A percentile compares a stretch with the other conserved stretches of the same genome.
Conservation (phyloP, 1,140 invertebrate genomes). For the Watersipora subatra region DNA sequence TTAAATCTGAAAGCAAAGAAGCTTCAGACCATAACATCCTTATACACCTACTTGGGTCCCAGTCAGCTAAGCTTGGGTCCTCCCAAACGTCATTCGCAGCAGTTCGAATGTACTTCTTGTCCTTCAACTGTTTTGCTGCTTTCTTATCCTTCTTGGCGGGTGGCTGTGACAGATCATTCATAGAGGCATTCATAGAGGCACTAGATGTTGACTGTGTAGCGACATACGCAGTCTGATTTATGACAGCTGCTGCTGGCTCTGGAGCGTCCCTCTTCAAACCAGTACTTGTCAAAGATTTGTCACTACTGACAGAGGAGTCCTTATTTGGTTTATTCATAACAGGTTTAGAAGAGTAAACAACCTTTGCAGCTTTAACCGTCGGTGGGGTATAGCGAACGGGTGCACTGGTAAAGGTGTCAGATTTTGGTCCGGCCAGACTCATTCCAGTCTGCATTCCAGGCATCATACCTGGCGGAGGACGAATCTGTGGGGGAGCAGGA, state of each 20-base stretch:
- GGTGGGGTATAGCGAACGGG: background rate
- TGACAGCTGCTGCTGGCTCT: too few relatives aligned
- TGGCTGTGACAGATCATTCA: background rate
- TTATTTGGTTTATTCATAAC: background rate
- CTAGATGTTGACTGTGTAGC: too few relatives aligned
- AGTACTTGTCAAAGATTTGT: too few relatives aligned
- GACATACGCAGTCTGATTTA: too few relatives aligned
- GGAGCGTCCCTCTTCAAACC: too few relatives aligned
- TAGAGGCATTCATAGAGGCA: background rate
- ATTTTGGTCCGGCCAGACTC: too few relatives aligned
- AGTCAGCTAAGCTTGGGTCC: slow-evolving; percentile 74
- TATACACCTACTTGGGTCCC: slow-evolving; percentile 59
- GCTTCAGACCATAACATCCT: too few relatives aligned
- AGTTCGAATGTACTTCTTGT: slow-evolving; percentile 64
- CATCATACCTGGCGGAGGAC: too few relatives aligned
- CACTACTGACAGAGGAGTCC: too few relatives aligned
- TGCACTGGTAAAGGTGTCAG: background rate
- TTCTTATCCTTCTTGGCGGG: slow-evolving; percentile 10
- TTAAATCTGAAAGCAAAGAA: too few relatives aligned
- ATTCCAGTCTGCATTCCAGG: too few relatives aligned
- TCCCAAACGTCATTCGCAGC: slow-evolving; percentile 90
- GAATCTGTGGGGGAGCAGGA: background rate
- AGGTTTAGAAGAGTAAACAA: background rate
- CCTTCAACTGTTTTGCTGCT: slow-evolving; percentile 49
- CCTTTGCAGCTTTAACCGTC: background rate